Percentiles rank a stretch among this genome's conserved stretches.
These are phyloP conservation scores for Tetragonisca angustula DNA, from an alignment of 2,888 invertebrate genomes.

Conservation along the genomic window DNA sequence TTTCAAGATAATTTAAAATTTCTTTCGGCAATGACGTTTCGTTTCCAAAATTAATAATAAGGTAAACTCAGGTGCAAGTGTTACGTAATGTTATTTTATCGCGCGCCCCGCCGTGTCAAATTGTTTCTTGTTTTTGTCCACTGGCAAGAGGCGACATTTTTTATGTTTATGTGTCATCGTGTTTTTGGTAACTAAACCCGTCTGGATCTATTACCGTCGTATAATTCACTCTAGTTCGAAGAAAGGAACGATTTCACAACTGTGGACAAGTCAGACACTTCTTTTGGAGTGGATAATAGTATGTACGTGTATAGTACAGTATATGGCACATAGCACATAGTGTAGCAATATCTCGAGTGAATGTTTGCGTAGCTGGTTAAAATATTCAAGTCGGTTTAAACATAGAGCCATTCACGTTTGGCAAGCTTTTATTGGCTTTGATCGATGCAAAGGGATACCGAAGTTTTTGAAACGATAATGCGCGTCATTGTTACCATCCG, in stretches of 20 bases:
- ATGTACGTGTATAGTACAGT: background rate
- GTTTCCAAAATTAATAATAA: background rate
- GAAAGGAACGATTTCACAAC: background rate
- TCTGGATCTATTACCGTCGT: constrained; percentile 7
- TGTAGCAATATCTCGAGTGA: background rate
- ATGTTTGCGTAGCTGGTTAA: background rate
- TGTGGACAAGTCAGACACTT: background rate
- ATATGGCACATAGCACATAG: too few relatives aligned
- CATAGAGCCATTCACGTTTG: background rate
- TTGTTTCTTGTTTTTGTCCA: constrained; percentile 2
- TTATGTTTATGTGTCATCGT: background rate
- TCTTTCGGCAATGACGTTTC: background rate
- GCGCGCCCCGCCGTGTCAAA: background rate
- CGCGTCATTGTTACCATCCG: background rate
- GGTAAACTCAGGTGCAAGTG: background rate
- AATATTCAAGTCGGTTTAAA: constrained; percentile 10
- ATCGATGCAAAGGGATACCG: too few relatives aligned
- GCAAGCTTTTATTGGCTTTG: background rate
- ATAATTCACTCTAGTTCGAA: background rate
- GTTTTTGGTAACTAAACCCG: constrained; percentile 1
- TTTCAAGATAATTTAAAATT: background rate
- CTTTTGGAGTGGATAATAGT: background rate
- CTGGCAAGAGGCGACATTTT: background rate
- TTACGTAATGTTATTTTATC: constrained; percentile 37
- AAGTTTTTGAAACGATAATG: background rate